Base-by-base conservation (phyloP, 2,888 invertebrate species). In the Dusona sp. region DNA sequence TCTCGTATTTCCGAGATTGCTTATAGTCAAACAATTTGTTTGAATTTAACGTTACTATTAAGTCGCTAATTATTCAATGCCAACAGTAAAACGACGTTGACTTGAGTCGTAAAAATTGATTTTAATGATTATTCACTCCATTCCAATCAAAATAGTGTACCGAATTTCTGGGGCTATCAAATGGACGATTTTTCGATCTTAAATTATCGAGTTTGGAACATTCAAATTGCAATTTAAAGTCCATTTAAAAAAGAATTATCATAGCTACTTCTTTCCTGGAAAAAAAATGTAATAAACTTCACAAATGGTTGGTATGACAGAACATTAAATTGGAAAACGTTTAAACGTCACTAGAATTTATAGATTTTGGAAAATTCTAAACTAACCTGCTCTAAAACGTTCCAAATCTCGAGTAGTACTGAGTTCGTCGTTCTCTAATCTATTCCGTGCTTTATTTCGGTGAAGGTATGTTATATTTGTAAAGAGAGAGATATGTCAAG, bases 361-460 rank as follows among this genome's bases (percentile, higher is more conserved):
- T 25, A 0, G 25, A 25, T 57, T 61, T 61, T 25, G 1, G 2
- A 48, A 77, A 19, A 16, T 51, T 70, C 8, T 2, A n/a, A 74
- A 65, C 67, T 42, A 7, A 16, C 3, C 54, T 73, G 48, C 33
- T 65, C 38, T 36, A 54, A 38, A 13, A 38, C 51, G 54, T 54
- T 65, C n/a, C 3, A 80, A 25, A 73, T 73, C 38, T 65, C 73
- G 51, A 54, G 13, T 42, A 42, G 61, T n/a, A 11, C 57, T 25
- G 38, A 67, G 80, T 67, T 81, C 80, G 51, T 67, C 54, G 74
- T 74, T 81, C 80, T 74, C 51, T 13, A 25, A 65, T 67, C 73
- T 51, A 54, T 29, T 65, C 13, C 25, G 25, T 7, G 38, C 19
- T 73, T 73, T 65, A 33, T 25, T 74, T 19, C 48, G 25, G 38